These are phyloP conservation scores for Oryctolagus cuniculus DNA, from an alignment of 2,113 vertebrate species.

Conservation along the genomic window mOryCun1.1 NC_091445.1:28469001-28469500, in stretches of 20 bases:
- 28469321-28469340: too few species aligned
- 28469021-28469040: too few species aligned
- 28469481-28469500: not conserved
- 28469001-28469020: too few species aligned
- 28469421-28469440: not conserved
- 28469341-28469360: not conserved
- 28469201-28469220: not conserved
- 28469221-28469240: not conserved
- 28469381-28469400: fast-evolving
- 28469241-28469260: not conserved
- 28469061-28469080: too few species aligned
- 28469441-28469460: not conserved
- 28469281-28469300: not conserved
- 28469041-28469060: too few species aligned
- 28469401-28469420: fast-evolving
- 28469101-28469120: not conserved
- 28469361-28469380: not conserved
- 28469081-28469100: not conserved
- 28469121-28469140: not conserved
- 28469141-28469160: not conserved
- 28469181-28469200: not conserved
- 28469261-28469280: not conserved
- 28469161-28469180: not conserved
- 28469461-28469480: not conserved
- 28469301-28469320: too few species aligned